Percentiles rank a stretch among this genome's conserved stretches.
Conservation (phyloP, 2,113 vertebrate species). For the Mungos mungo region DNA sequence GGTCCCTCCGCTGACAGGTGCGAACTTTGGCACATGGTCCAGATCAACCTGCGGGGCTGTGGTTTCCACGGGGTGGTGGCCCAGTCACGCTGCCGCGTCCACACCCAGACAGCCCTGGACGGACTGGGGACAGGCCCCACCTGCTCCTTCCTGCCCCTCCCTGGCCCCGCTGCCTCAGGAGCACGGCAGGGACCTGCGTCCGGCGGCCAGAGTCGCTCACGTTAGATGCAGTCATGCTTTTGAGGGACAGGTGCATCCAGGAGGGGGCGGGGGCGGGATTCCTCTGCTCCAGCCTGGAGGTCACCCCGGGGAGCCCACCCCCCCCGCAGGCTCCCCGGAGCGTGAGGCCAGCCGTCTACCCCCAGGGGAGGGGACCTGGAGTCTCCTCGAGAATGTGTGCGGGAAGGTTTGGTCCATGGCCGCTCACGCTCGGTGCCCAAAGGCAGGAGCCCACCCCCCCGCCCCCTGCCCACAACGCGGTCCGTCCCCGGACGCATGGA, state of each 20-base stretch:
- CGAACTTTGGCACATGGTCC: neutral
- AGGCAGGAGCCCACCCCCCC: neutral
- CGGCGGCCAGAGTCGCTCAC: neutral
- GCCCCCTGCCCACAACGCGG: neutral
- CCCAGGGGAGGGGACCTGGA: too few species aligned
- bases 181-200: neutral
- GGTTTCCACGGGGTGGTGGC: neutral
- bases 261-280: too few species aligned
- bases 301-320: neutral
- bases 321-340: neutral
- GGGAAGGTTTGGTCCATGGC: fast-evolving
- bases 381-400: neutral
- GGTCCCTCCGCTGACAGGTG: too few species aligned
- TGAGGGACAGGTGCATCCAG: neutral
- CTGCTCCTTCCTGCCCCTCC: too few species aligned
- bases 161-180: neutral
- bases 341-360: neutral
- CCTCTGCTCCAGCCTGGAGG: neutral
- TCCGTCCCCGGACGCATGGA: neutral
- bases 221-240: neutral
- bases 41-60: fast-evolving
- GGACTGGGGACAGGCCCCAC: too few species aligned
- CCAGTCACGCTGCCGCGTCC: neutral
- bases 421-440: too few species aligned
- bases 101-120: neutral